Evolutionary conservation across 2,888 invertebrate genomes (phyloP), one percentile per base, ranked within the genome.

Genomic region (Drosophila eohydei): DNA sequence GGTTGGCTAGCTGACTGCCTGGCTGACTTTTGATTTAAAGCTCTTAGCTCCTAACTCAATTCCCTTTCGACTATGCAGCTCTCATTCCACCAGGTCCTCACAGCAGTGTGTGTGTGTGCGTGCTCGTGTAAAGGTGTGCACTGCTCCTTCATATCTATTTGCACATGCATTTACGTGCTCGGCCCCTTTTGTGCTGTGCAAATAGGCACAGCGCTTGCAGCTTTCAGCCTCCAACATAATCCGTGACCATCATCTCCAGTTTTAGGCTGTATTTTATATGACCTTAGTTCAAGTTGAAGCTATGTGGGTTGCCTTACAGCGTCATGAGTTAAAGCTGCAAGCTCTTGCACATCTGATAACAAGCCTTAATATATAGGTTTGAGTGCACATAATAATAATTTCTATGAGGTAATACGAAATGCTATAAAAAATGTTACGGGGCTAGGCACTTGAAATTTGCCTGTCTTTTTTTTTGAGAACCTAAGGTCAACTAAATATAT

Each of bases 21-120:
- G 61, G 48, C 76, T 87, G 87, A 84, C 84, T 84, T 85, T 84
- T 87, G 87, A 87, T 84, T 84, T 87, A 87, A 84, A 85, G 84
- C 84, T 74, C 80, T 83, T 83, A 67, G 71, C 71, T 66, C 72
- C 78, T 87, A 87, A 82, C 87, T 87, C 80, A 77, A 85, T 85
- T 84, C 84, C 80, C 84, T 78, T 78, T 70, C 67, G 71, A 71
- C 68, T 68, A 62, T 73, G 73, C 76, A 80, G 78, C 84, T 80
- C 78, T 75, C 82, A 74, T 63, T 51, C 62, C 55, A 52, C 71
- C 77, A 85, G 83, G 86, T 83, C 71, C 66, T 63, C 67, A 54
- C 28, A 43, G 16, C 52, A 44, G n/a, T 58, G 41, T 44, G 36
- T 59, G 8, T 56, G 14, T 56, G 52, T 48, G 51, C 14, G 14